Conservation (phyloP, 2,888 invertebrate species). For the Choreutis nemorana region DNA sequence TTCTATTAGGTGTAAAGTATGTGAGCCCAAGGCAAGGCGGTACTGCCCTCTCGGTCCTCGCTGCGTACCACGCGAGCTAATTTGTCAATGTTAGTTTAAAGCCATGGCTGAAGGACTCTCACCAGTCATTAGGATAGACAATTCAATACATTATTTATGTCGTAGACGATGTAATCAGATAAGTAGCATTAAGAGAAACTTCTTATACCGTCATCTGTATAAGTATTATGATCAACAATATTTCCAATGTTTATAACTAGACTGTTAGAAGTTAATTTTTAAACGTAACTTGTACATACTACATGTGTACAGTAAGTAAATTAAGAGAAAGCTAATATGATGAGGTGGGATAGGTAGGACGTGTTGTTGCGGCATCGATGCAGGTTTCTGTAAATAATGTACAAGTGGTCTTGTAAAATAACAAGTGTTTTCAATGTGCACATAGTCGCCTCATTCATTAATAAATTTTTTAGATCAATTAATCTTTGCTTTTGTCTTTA, state of each 20-base stretch:
- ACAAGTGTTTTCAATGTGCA: constrained; percentile 65
- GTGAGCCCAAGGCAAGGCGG: too few species aligned
- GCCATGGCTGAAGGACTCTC: constrained; percentile 49
- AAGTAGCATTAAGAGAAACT: constrained; percentile 44
- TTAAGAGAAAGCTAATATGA: constrained; percentile 20
- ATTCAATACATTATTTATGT: constrained; percentile 43
- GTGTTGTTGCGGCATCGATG: constrained; percentile 16
- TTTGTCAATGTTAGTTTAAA: constrained; percentile 31
- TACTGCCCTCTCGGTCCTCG: constrained; percentile 7
- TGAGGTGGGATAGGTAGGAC: constrained; percentile 16
- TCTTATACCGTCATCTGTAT: constrained; percentile 59
- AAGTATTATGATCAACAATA: constrained; percentile 62
- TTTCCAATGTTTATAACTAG: constrained; percentile 57
- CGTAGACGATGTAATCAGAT: constrained; percentile 43
- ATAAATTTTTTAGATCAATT: constrained; percentile 65
- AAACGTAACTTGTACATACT: constrained; percentile 59
- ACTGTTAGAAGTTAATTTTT: constrained; percentile 36
- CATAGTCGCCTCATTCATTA: constrained; percentile 67
- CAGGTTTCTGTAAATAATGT: constrained; percentile 58
- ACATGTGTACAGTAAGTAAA: constrained; percentile 55
- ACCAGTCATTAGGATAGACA: constrained; percentile 53
- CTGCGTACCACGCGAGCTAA: constrained; percentile 25
- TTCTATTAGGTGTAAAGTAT: too few species aligned
- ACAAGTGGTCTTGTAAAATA: constrained; percentile 57
- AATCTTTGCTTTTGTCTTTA: constrained; percentile 30